Conservation (phyloP, 2,113 vertebrate species). For the Nestor notabilis region DNA sequence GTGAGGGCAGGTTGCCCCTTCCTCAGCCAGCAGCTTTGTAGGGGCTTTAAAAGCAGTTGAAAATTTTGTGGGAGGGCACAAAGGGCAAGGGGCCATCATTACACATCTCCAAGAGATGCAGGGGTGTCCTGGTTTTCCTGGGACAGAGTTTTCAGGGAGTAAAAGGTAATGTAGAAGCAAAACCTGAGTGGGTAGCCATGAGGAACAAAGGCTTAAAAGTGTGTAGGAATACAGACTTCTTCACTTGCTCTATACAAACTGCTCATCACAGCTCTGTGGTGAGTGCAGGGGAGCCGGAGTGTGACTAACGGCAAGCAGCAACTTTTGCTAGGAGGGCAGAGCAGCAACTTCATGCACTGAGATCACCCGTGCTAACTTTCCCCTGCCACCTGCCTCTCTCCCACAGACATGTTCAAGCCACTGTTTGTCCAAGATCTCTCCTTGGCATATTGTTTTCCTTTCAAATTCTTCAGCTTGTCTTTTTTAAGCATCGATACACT, state of each 20-base stretch:
- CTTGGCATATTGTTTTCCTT: neutral
- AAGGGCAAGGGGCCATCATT: neutral
- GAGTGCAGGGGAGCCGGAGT: neutral
- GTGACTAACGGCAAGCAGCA: neutral
- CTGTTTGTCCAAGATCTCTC: neutral
- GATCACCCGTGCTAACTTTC: neutral
- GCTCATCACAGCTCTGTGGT: neutral
- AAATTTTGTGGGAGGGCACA: neutral
- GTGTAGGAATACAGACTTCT: neutral
- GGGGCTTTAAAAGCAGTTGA: neutral
- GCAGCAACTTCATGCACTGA: rapidly evolving
- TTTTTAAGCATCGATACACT: neutral
- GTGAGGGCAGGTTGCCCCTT: neutral
- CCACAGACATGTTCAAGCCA: neutral
- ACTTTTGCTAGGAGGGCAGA: neutral
- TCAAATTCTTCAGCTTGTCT: neutral
- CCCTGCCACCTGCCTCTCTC: rapidly evolving
- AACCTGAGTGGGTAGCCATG: neutral
- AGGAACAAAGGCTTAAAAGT: neutral
- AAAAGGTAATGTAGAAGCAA: neutral
- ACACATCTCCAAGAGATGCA: neutral
- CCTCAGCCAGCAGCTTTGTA: neutral
- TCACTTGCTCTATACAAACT: neutral
- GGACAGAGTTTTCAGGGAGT: neutral
- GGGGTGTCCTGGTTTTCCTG: too few relatives aligned